Conservation (phyloP, 2,888 invertebrate genomes). For the Sarcophaga subvicina region DNA sequence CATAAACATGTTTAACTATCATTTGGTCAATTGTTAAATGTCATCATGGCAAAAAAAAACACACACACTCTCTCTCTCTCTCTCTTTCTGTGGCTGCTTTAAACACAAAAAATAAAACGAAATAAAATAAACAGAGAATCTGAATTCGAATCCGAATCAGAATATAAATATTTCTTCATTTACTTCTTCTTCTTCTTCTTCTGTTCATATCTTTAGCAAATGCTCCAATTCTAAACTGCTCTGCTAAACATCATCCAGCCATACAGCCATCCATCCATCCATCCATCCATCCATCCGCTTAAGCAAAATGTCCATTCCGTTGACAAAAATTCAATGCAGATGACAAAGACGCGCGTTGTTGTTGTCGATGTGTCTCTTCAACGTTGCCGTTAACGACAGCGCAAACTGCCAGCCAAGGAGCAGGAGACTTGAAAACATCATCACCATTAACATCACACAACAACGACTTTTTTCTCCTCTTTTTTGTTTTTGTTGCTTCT, state of each 20-base stretch:
- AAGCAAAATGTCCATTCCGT: slow-evolving; percentile 38
- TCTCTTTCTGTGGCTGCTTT: neutral
- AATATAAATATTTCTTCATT: slow-evolving; percentile 46
- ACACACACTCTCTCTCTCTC: slow-evolving; percentile 1
- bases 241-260: slow-evolving; percentile 47
- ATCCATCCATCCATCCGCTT: slow-evolving; percentile 24
- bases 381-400: neutral
- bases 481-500: neutral
- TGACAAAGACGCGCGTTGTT: slow-evolving; percentile 56
- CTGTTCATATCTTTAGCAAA: slow-evolving; percentile 31
- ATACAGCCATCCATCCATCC: slow-evolving; percentile 33
- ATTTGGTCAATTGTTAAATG: slow-evolving; percentile 68
- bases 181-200: neutral
- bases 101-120: slow-evolving; percentile 12
- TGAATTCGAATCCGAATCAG: slow-evolving; percentile 27
- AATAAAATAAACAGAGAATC: slow-evolving; percentile 14
- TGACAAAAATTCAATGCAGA: slow-evolving; percentile 30
- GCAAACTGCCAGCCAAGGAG: neutral
- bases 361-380: neutral
- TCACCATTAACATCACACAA: slow-evolving; percentile 62
- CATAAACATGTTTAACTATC: slow-evolving; percentile 68
- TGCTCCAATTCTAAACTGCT: slow-evolving; percentile 61
- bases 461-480: slow-evolving; percentile 23
- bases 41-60: slow-evolving; percentile 47
- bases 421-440: slow-evolving; percentile 44